phyloP scores from a whole-genome alignment of 2,888 invertebrate species.

The Stratiomys singularior region DNA sequence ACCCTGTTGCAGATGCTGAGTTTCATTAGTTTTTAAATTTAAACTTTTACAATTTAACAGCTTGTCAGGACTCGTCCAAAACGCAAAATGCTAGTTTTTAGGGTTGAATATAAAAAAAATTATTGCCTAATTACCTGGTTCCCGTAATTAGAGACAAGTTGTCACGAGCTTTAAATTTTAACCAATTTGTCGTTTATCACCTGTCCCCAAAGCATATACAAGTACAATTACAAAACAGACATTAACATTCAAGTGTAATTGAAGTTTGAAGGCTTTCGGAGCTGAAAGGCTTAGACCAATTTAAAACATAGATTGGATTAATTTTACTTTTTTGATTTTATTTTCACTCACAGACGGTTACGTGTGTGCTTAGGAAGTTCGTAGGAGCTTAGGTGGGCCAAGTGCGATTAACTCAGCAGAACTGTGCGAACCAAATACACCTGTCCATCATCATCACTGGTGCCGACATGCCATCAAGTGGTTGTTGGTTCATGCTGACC shows the following conservation, averaged over 20 bases:
- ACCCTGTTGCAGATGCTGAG: no score
- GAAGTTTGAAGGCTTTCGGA: not conserved
- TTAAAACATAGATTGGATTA: conserved; percentile 15
- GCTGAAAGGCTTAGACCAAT: not conserved
- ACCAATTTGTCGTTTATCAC: no score
- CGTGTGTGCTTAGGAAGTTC: not conserved
- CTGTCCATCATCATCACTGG: not conserved
- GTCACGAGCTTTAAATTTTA: no score
- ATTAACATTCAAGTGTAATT: not conserved
- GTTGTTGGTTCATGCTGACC: conserved; percentile 3
- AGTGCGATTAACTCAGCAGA: not conserved
- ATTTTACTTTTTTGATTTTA: conserved; percentile 4
- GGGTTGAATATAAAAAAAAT: no score
- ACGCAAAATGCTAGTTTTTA: no score
- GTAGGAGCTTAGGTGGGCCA: not conserved
- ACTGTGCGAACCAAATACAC: conserved; percentile 19
- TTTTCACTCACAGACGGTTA: not conserved
- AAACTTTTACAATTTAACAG: no score
- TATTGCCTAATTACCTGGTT: no score
- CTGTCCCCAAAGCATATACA: no score
- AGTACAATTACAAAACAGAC: not conserved
- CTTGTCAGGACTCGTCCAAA: no score
- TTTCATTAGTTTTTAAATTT: no score
- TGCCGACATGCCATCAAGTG: conserved; percentile 4
- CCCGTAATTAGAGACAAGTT: no score